Percentiles rank a stretch among this genome's conserved stretches.
Evolutionary conservation across 2,888 invertebrate species (phyloP).

Genomic region (Drosophila algonquin): DNA sequence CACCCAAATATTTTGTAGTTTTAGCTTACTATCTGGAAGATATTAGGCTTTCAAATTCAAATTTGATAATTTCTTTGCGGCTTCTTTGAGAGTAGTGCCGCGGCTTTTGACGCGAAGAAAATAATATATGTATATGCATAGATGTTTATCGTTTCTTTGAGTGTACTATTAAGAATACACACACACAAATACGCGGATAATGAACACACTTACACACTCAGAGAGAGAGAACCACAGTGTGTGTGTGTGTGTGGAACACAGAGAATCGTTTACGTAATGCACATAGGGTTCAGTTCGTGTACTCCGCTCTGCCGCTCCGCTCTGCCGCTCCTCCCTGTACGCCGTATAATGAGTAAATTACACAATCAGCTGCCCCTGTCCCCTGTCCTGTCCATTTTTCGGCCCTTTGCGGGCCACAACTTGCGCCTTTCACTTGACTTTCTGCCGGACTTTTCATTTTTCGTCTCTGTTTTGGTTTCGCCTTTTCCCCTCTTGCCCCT

Average conservation of each 20-base stretch:
- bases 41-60: no score
- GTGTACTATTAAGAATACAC: not conserved
- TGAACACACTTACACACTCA: constrained; percentile 12
- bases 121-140: no score
- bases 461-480: constrained; percentile 29
- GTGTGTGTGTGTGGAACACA: constrained; percentile 2
- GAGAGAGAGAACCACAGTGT: constrained; percentile 14
- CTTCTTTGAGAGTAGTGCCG: no score
- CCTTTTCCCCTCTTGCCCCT: not conserved
- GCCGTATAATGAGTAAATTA: constrained; percentile 80
- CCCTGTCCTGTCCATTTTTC: constrained; percentile 39
- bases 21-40: rapidly evolving
- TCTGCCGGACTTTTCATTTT: constrained; percentile 43
- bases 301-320: constrained; percentile 13
- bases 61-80: no score
- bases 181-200: not conserved
- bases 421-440: constrained; percentile 66
- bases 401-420: constrained; percentile 49
- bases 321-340: no score
- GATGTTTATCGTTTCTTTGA: not conserved
- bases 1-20: no score
- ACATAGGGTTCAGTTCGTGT: constrained; percentile 45
- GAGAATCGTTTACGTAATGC: constrained; percentile 59
- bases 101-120: no score
- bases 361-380: constrained; percentile 59